Percentiles rank a stretch among this genome's conserved stretches.
phyloP scores from a whole-genome alignment of 2,888 invertebrate genomes.

The Noctua comes region DNA sequence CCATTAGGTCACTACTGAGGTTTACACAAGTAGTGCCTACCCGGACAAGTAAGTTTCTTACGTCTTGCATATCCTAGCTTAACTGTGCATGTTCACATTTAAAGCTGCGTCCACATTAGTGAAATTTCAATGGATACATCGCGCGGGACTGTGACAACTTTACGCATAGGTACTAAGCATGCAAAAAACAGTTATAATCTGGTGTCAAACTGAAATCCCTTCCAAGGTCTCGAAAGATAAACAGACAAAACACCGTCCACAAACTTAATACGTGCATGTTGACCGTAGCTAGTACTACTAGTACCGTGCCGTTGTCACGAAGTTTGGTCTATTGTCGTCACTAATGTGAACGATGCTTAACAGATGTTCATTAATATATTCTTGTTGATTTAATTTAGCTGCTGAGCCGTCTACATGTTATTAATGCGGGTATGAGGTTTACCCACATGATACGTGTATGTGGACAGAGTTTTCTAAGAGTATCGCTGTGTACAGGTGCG shows the following conservation, averaged over 20 bases:
- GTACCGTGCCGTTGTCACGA: neutral
- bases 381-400: constrained; percentile 20
- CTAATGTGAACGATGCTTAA: constrained; percentile 26
- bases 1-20: constrained; percentile 3
- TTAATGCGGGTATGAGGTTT: neutral
- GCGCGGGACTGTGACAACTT: neutral
- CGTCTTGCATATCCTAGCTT: neutral
- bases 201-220: neutral
- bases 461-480: constrained; percentile 72
- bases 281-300: neutral
- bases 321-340: neutral
- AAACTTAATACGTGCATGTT: neutral
- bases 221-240: neutral
- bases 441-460: constrained; percentile 3
- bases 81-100: constrained; percentile 6
- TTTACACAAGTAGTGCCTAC: constrained; percentile 3
- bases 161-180: neutral
- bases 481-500: constrained; percentile 94
- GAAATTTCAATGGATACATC: neutral
- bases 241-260: neutral
- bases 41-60: constrained; percentile 34
- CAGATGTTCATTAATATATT: constrained; percentile 7
- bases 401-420: constrained; percentile 2
- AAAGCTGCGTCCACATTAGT: constrained; percentile 21
- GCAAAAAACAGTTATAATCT: neutral